These are phyloP conservation scores for Calypte anna DNA, from an alignment of 2,113 vertebrate species.

Conservation along the genomic window DNA sequence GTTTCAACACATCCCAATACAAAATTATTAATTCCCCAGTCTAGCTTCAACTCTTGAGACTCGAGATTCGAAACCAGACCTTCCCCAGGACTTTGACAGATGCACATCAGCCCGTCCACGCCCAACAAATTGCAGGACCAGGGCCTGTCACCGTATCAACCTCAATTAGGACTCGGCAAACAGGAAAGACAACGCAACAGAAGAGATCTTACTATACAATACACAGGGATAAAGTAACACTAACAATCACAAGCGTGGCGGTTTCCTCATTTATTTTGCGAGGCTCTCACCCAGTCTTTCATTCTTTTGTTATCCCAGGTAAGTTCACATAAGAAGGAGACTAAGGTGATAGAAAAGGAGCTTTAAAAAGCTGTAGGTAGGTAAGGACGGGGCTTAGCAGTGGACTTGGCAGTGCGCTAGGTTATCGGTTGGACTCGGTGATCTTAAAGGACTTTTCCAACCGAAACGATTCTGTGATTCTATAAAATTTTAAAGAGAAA, in stretches of 20 bases:
- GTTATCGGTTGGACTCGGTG: too few species aligned
- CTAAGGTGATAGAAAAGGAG: rapidly evolving
- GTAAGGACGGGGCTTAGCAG: too few species aligned
- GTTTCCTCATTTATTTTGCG: not conserved
- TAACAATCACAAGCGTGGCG: not conserved
- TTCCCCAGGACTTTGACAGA: not conserved
- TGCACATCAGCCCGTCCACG: not conserved
- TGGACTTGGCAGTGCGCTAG: too few species aligned
- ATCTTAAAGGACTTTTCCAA: too few species aligned
- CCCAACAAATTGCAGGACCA: not conserved
- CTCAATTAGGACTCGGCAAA: not conserved
- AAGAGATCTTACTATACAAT: not conserved
- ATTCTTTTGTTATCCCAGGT: not conserved
- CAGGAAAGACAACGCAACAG: not conserved
- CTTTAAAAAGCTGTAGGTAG: not conserved
- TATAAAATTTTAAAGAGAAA: too few species aligned
- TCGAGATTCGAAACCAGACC: not conserved
- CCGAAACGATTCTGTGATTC: too few species aligned
- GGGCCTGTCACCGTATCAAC: not conserved
- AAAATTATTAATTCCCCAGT: not conserved
- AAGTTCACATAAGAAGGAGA: not conserved
- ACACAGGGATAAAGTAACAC: not conserved
- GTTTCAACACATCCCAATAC: not conserved
- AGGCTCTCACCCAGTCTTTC: not conserved
- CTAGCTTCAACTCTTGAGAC: not conserved